phyloP scores from a whole-genome alignment of 2,113 vertebrate genomes.

The Rallus limicola region DNA sequence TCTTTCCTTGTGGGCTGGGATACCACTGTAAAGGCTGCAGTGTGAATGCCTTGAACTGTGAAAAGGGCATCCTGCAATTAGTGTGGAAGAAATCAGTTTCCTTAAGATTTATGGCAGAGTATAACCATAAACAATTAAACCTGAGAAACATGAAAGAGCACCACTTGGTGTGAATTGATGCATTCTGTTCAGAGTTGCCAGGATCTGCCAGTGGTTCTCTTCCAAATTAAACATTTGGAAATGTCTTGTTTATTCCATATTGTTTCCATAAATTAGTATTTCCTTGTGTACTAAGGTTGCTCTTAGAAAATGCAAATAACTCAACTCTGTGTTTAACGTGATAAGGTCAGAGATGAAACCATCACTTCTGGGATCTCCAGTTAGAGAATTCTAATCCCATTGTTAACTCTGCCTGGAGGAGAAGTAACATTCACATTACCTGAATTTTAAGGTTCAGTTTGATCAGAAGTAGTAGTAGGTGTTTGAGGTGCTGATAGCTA shows the following conservation, averaged over 20 bases:
- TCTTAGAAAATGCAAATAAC: not conserved
- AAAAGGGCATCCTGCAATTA: not conserved
- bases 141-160: not conserved
- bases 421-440: not conserved
- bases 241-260: not conserved
- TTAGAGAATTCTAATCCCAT: not conserved
- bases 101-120: not conserved
- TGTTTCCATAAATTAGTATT: not conserved
- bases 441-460: not conserved
- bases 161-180: not conserved
- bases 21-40: not conserved
- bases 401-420: not conserved
- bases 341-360: not conserved
- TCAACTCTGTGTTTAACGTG: not conserved
- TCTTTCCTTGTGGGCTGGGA: not conserved
- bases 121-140: not conserved
- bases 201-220: not conserved
- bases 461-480: not conserved
- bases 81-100: not conserved
- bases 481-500: not conserved
- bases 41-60: not conserved
- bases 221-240: not conserved
- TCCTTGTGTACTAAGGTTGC: not conserved
- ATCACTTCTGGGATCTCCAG: not conserved
- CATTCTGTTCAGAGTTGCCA: not conserved